These are phyloP conservation scores for Cosmia trapezina DNA, from an alignment of 2,888 invertebrate genomes.

Conservation along the genomic window DNA sequence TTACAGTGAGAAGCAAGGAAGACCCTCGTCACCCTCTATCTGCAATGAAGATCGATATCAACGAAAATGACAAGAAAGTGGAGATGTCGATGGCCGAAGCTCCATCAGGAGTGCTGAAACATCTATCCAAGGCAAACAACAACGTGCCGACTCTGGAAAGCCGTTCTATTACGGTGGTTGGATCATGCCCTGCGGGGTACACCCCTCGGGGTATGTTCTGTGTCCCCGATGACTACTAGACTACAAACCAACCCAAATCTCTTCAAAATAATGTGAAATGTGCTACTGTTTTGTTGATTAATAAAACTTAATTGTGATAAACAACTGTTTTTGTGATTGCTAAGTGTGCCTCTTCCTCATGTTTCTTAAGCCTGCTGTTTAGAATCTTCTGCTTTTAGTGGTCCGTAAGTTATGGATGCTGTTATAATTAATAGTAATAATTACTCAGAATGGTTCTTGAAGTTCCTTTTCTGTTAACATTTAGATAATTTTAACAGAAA, in stretches of 20 bases:
- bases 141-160: slow-evolving; percentile 40
- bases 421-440: too few relatives aligned
- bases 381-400: neutral
- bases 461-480: too few relatives aligned
- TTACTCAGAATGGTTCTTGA: too few relatives aligned
- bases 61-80: slow-evolving; percentile 43
- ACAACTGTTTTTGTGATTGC: slow-evolving; percentile 6
- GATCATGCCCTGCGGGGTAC: slow-evolving; percentile 66
- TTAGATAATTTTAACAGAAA: too few relatives aligned
- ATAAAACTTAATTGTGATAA: slow-evolving; percentile 28
- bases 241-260: too few relatives aligned
- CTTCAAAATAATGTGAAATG: neutral
- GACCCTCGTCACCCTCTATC: slow-evolving; percentile 32
- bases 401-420: neutral
- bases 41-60: slow-evolving; percentile 52
- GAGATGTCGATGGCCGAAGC: slow-evolving; percentile 32
- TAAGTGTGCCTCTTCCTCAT: neutral
- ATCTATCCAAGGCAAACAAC: neutral
- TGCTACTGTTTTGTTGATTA: slow-evolving; percentile 15
- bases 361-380: neutral
- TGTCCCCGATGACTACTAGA: slow-evolving; percentile 35
- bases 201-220: slow-evolving; percentile 63
- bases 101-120: slow-evolving; percentile 11
- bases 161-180: slow-evolving; percentile 57
- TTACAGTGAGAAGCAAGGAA: slow-evolving; percentile 56